Percentiles rank a stretch among this genome's conserved stretches.
Conservation (phyloP, 2,113 vertebrate genomes). For the Dipodomys ordii region DNA sequence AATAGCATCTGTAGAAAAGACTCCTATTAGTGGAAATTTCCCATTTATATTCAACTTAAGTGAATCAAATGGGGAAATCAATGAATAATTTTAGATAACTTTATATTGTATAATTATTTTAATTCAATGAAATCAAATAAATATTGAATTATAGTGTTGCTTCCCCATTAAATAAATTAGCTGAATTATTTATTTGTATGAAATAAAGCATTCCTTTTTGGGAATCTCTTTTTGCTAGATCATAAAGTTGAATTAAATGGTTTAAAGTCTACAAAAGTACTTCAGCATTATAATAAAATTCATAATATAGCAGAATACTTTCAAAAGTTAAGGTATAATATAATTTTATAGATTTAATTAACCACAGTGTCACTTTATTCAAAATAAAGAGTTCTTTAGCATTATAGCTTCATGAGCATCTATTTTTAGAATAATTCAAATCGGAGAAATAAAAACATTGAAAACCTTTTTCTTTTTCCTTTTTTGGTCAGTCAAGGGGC, state of each 20-base stretch:
- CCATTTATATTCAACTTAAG: constrained; percentile 10
- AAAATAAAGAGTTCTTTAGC: background rate
- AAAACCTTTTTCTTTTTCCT: no score
- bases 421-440: background rate
- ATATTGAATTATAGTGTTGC: background rate
- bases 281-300: background rate
- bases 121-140: constrained; percentile 10
- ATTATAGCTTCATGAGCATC: background rate
- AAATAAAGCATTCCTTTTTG: background rate
- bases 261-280: background rate
- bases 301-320: background rate
- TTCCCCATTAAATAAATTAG: background rate
- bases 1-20: constrained; percentile 65
- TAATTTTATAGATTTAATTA: background rate
- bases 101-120: background rate
- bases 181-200: background rate
- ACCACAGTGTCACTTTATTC: background rate
- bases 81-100: constrained; percentile 2
- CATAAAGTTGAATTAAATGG: background rate
- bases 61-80: background rate
- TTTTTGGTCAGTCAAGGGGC: no score
- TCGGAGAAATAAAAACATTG: background rate
- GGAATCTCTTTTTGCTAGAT: background rate
- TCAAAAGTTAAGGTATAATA: background rate
- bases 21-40: background rate